phyloP scores from a whole-genome alignment of 2,888 invertebrate genomes.

The Caenorhabditis imperialis region DNA sequence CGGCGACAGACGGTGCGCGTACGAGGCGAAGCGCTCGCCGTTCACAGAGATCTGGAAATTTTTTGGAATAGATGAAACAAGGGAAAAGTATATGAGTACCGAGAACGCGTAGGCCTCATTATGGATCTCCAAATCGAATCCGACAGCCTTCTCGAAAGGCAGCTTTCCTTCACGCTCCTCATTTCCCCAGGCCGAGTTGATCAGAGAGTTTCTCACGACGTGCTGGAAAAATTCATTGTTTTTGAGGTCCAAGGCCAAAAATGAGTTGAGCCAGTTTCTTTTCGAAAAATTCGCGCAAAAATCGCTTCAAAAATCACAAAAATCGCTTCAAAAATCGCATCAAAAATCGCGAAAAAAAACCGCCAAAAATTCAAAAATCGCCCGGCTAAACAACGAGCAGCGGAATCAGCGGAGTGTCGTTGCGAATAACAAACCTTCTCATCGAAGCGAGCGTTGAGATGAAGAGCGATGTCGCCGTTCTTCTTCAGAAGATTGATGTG shows the following conservation, averaged over 20 bases:
- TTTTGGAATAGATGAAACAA: too few relatives aligned
- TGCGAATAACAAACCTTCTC: slow-evolving; percentile 61
- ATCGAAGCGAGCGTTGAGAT: slow-evolving; percentile 69
- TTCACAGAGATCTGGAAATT: slow-evolving; percentile 76
- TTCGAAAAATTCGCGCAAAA: too few relatives aligned
- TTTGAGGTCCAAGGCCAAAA: too few relatives aligned
- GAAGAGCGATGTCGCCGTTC: slow-evolving; percentile 71
- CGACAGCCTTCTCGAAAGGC: slow-evolving; percentile 68
- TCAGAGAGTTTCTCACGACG: slow-evolving; percentile 67
- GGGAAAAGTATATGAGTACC: too few relatives aligned
- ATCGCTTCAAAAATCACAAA: too few relatives aligned
- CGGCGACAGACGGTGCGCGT: slow-evolving; percentile 78
- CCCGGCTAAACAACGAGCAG: too few relatives aligned
- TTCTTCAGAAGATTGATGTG: slow-evolving; percentile 70
- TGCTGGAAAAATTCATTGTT: slow-evolving; percentile 44
- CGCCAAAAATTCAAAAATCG: too few relatives aligned
- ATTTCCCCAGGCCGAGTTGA: slow-evolving; percentile 69
- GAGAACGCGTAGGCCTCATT: slow-evolving; percentile 70
- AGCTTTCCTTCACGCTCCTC: slow-evolving; percentile 71
- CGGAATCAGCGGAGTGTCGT: too few relatives aligned
- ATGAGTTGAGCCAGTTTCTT: too few relatives aligned
- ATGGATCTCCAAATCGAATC: slow-evolving; percentile 68
- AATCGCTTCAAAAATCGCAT: too few relatives aligned
- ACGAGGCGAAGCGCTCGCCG: slow-evolving; percentile 78
- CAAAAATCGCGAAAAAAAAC: too few relatives aligned